These are phyloP conservation scores for Melanchra persicariae DNA, from an alignment of 2,888 invertebrate genomes.

Conservation along the genomic window DNA sequence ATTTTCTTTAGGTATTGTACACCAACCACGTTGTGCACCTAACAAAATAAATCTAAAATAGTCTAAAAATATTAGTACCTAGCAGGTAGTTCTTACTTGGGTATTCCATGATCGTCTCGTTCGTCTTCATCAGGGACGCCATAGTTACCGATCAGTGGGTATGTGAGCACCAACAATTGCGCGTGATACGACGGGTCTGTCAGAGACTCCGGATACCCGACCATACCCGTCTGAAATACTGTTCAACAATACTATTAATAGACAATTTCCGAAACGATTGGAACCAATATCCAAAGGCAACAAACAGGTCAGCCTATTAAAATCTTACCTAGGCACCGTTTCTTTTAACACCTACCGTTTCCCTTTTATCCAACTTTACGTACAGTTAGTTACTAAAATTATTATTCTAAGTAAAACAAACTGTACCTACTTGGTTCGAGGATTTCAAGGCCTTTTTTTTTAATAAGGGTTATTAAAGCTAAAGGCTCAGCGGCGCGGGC, in stretches of 20 bases:
- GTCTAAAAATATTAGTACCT: too few species aligned
- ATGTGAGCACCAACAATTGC: constrained; percentile 98
- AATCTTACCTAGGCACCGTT: background rate
- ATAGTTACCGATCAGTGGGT: constrained; percentile 99
- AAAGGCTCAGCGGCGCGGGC: too few species aligned
- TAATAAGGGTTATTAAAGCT: too few species aligned
- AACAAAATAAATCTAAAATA: too few species aligned
- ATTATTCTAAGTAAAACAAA: too few species aligned
- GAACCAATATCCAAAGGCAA: too few species aligned
- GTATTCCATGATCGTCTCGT: constrained; percentile 94
- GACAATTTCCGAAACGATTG: background rate
- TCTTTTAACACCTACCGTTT: too few species aligned
- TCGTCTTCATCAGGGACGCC: constrained; percentile 95
- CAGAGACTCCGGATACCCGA: constrained; percentile 99
- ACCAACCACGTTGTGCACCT: too few species aligned
- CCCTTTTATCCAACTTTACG: too few species aligned
- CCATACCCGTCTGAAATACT: constrained; percentile 99
- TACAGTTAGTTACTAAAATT: too few species aligned
- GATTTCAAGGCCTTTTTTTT: background rate
- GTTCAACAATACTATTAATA: constrained; percentile 33
- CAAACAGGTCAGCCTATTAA: background rate
- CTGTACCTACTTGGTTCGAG: background rate
- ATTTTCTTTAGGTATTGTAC: too few species aligned
- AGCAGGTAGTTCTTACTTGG: constrained; percentile 88
- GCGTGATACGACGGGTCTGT: constrained; percentile 99